Evolutionary conservation across 2,113 vertebrate genomes (phyloP).

Genomic region (Lates calcarifer): DNA sequence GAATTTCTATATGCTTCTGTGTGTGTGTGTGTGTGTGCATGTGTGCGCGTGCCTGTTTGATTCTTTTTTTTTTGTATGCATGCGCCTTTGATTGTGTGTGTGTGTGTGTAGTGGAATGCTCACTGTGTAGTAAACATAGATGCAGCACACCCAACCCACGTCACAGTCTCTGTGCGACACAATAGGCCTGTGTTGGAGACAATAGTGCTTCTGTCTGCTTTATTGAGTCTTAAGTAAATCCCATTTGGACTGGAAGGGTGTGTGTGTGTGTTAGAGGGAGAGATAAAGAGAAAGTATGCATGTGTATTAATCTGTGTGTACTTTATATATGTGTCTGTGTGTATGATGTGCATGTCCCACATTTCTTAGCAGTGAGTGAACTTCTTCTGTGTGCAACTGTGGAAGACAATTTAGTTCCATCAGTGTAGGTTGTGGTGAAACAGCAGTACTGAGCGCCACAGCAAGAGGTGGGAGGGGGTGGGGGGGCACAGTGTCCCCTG

Average conservation of each 20-base stretch:
- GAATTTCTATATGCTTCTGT: slow-evolving; percentile 1
- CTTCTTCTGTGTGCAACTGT: neutral
- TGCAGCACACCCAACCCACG: slow-evolving; percentile 43
- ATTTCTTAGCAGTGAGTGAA: slow-evolving; percentile 43
- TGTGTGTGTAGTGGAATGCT: slow-evolving; percentile 34
- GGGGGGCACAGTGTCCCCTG: slow-evolving; percentile 55
- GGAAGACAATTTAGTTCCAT: slow-evolving; percentile 39
- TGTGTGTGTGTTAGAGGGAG: slow-evolving; percentile 30
- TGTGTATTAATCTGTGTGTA: slow-evolving; percentile 49
- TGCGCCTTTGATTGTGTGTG: neutral
- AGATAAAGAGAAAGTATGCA: slow-evolving; percentile 18
- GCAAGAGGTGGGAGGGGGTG: slow-evolving; percentile 13
- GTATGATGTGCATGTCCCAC: slow-evolving; percentile 22
- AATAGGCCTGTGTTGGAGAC: slow-evolving; percentile 73
- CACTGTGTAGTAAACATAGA: slow-evolving; percentile 59
- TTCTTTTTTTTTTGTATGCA: neutral
- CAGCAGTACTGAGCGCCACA: slow-evolving; percentile 49
- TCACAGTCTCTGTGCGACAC: slow-evolving; percentile 57
- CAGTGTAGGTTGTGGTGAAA: slow-evolving; percentile 51
- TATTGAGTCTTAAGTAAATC: slow-evolving; percentile 75
- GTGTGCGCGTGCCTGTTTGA: neutral
- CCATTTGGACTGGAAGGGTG: slow-evolving; percentile 59
- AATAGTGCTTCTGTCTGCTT: slow-evolving; percentile 71
- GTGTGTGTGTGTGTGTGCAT: neutral
- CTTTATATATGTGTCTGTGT: slow-evolving; percentile 17